phyloP scores from a whole-genome alignment of 2,797 vertebrate genomes.

The Anguilla megastoma region DNA sequence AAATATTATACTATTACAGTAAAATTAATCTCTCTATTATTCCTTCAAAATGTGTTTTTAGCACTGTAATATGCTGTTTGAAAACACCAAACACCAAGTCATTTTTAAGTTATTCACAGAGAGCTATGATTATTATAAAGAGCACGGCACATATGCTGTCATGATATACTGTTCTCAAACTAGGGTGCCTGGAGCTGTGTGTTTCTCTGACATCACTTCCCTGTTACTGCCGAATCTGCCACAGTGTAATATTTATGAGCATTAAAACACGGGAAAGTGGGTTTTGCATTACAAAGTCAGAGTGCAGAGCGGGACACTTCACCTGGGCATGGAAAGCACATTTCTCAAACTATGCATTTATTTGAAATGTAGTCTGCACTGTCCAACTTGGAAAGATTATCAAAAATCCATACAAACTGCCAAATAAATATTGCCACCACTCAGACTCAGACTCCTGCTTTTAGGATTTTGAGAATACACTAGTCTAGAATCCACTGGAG shows the following conservation, averaged over 20 bases:
- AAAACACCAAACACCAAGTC: neutral
- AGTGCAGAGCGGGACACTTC: neutral
- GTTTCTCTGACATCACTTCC: neutral
- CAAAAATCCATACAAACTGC: neutral
- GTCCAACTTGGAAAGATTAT: neutral
- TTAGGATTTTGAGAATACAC: neutral
- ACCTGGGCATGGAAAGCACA: neutral
- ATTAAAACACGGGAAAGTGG: neutral
- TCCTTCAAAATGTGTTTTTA: neutral
- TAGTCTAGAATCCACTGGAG: neutral
- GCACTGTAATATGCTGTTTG: neutral
- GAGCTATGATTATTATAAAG: neutral
- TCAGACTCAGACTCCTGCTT: neutral
- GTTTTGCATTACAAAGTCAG: neutral
- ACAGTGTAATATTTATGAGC: neutral
- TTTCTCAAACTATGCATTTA: neutral
- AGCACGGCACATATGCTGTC: neutral
- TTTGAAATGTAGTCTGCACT: neutral
- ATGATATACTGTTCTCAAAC: neutral
- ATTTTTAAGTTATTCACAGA: neutral
- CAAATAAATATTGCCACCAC: neutral
- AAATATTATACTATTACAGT: too few relatives aligned
- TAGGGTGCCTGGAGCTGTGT: neutral
- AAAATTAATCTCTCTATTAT: neutral
- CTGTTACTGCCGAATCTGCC: conserved; percentile 2